These are phyloP conservation scores for Neosalanx taihuensis DNA, from an alignment of 2,797 vertebrate genomes.

Conservation along the genomic window DNA sequence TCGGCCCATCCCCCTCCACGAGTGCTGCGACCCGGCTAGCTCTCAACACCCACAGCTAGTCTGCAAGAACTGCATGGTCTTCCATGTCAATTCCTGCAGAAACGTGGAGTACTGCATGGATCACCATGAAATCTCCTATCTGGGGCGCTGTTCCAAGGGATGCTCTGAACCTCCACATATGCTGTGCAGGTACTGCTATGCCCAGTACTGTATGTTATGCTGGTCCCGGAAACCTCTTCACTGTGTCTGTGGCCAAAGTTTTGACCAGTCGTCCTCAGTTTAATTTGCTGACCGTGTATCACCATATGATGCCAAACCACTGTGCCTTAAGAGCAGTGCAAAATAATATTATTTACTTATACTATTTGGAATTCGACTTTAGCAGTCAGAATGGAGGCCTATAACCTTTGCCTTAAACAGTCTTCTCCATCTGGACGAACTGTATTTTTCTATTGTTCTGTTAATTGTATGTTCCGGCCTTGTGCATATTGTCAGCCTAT, in stretches of 20 bases:
- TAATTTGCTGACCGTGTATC: constrained; percentile 29
- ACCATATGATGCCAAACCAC: constrained; percentile 11
- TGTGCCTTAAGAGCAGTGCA: constrained; percentile 57
- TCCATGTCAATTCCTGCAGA: constrained; percentile 54
- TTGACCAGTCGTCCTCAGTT: constrained; percentile 57
- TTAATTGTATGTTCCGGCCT: not conserved
- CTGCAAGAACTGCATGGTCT: constrained; percentile 58
- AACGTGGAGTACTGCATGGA: constrained; percentile 13
- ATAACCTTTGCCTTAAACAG: not conserved
- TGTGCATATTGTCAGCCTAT: not conserved
- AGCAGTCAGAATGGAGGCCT: constrained; percentile 1
- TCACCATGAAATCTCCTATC: rapidly evolving
- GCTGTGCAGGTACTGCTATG: constrained; percentile 66
- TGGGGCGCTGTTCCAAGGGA: constrained; percentile 33
- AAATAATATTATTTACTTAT: not conserved
- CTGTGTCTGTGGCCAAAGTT: constrained; percentile 62
- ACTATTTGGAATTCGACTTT: not conserved
- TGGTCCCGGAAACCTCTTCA: constrained; percentile 59
- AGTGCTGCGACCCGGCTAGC: constrained; percentile 46
- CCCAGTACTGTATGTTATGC: constrained; percentile 55
- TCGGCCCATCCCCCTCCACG: constrained; percentile 47
- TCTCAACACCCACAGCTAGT: constrained; percentile 36
- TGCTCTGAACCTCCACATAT: constrained; percentile 47
- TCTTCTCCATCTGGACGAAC: constrained; percentile 5
- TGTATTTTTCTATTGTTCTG: constrained; percentile 13